Conservation (phyloP, 2,888 invertebrate species). For the Biston betularia region DNA sequence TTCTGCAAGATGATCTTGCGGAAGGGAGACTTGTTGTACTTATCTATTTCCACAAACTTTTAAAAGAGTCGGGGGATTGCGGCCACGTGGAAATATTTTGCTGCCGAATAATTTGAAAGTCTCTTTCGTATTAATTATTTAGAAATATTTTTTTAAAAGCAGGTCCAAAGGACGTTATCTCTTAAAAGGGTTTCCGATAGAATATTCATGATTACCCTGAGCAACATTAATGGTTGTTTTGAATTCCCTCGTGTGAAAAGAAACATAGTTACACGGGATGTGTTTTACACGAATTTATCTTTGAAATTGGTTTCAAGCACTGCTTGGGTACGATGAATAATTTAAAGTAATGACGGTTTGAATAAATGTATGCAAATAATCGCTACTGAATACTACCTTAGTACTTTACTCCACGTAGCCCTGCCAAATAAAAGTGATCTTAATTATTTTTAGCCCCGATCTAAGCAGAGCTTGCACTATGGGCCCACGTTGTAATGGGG, state of each 20-base stretch:
- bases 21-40: conserved; percentile 54
- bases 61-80: conserved; percentile 41
- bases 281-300: conserved; percentile 59
- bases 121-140: conserved; percentile 58
- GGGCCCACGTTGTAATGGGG: no score
- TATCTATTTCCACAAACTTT: conserved; percentile 50
- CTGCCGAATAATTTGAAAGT: conserved; percentile 40
- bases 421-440: not conserved
- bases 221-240: conserved; percentile 76
- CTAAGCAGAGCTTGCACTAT: no score
- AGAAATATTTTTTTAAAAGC: conserved; percentile 62
- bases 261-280: conserved; percentile 57
- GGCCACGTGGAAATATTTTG: conserved; percentile 29
- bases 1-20: conserved; percentile 58
- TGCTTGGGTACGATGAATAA: conserved; percentile 50
- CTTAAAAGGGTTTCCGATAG: conserved; percentile 73
- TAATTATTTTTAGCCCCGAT: not conserved
- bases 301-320: conserved; percentile 55
- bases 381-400: no score
- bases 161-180: conserved; percentile 58
- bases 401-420: not conserved
- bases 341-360: conserved; percentile 39
- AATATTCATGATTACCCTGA: conserved; percentile 76
- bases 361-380: conserved; percentile 13
- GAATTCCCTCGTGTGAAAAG: conserved; percentile 71